These are phyloP conservation scores for Cricetomys ansorgei DNA, from an alignment of 2,113 vertebrate genomes.

Conservation along the genomic window DNA sequence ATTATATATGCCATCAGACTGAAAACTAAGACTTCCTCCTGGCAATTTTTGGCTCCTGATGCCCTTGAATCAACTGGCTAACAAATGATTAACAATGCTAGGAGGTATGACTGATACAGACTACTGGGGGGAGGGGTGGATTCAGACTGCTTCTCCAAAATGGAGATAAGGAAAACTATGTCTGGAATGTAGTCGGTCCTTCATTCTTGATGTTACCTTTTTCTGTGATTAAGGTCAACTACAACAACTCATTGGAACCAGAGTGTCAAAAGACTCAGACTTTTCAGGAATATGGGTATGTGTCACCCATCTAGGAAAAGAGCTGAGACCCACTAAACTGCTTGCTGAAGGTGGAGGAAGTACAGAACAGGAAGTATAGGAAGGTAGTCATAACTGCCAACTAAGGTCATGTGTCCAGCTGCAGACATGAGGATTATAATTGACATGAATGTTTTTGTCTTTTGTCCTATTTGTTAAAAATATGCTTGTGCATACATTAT, in stretches of 20 bases:
- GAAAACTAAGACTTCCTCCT: not conserved
- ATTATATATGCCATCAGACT: not conserved
- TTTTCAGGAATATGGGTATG: not conserved
- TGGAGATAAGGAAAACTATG: not conserved
- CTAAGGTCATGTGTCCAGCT: not conserved
- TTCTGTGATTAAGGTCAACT: not conserved
- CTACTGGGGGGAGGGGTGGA: too few species aligned
- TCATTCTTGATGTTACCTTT: not conserved
- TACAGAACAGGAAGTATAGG: not conserved
- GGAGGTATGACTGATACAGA: not conserved
- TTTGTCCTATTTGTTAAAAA: not conserved
- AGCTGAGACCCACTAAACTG: not conserved
- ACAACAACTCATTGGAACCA: not conserved
- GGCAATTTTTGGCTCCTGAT: not conserved
- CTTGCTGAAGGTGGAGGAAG: not conserved
- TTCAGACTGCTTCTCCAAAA: not conserved
- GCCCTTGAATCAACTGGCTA: not conserved
- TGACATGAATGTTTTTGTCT: not conserved
- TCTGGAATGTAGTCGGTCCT: not conserved
- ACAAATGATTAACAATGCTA: not conserved
- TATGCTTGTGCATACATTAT: not conserved
- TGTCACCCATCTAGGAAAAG: not conserved
- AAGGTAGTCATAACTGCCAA: not conserved
- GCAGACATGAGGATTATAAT: not conserved
- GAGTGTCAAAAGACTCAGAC: not conserved